Evolutionary conservation across 1,140 invertebrate species (phyloP), one percentile per base, ranked within the genome.

Genomic region (Latrodectus geometricus): DNA sequence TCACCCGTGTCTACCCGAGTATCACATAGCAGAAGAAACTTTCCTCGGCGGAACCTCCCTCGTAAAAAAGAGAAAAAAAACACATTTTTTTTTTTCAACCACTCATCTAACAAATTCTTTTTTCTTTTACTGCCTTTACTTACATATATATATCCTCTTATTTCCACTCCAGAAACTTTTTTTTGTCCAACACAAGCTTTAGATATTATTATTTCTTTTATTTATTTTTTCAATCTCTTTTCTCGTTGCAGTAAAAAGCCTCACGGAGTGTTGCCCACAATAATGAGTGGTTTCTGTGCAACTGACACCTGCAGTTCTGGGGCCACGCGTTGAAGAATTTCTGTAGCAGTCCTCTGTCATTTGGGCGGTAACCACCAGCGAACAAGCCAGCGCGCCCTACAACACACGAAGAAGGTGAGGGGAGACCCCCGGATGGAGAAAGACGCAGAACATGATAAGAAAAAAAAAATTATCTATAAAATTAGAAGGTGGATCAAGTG

Each of bases 231-330:
- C 48, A 14, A 20, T 20, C n/a, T 35, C 35, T 35, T 35, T 35
- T 35, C 20, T 70, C n/a, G 68, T 11, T 70, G 17, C 11, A 20
- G 68, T 23, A 35, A 35, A 35, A 61, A 61, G 8, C n/a, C 54
- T 73, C 69, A 74, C 52, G 80, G 80, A 74, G 69, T 15, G 70
- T 49, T 74, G 80, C 69, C 8, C 35, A 72, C 50, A 20, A 56
- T 83, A 83, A 83, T 83, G 80, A 83, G 70, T 52, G 70, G 80
- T 83, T 61, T 83, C 72, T 61, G 23, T 50, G 68, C 69, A 69
- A 74, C 80, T 83, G 80, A 83, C 80, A 83, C 80, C 80, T 83
- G 80, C 72, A 83, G n/a, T 83, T 83, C 74, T 48, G 54, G 15
- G 20, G 80, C 69, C 80, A 83, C 80, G 80, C 80, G 80, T 49